Conservation (phyloP, 2,888 invertebrate species). For the Quadroppia sp. region DNA sequence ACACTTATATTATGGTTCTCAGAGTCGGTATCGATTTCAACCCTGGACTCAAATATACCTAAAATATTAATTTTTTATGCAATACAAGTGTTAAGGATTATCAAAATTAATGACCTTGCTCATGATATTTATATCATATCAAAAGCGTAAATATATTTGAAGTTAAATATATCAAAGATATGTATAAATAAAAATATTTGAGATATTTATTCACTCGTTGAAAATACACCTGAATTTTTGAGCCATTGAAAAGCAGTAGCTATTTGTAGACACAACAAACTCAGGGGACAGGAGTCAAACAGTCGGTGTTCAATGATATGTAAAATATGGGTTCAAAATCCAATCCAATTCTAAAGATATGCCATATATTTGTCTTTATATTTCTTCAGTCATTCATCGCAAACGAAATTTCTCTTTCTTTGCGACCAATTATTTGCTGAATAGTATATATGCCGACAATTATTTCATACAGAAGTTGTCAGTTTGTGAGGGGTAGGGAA, state of each 20-base stretch:
- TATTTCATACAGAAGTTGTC: background rate
- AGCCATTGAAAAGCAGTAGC: background rate
- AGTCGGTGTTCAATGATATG: slow-evolving; percentile 25
- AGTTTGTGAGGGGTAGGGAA: background rate
- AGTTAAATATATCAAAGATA: no score
- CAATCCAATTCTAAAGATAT: background rate
- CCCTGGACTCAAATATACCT: background rate
- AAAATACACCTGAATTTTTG: no score
- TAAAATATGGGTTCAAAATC: background rate
- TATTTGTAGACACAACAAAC: background rate
- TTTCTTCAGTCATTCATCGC: slow-evolving; percentile 11
- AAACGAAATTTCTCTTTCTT: background rate
- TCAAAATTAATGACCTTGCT: slow-evolving; percentile 10
- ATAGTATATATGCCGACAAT: slow-evolving; percentile 5
- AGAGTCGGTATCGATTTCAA: no score
- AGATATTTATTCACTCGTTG: no score
- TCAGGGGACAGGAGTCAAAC: background rate
- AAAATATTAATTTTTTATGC: background rate
- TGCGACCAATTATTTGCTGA: background rate
- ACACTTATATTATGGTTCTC: no score
- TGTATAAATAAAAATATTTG: no score
- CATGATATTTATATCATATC: no score
- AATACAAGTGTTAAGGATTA: slow-evolving; percentile 3
- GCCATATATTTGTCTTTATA: background rate
- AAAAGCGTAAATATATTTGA: no score